Evolutionary conservation across 2,113 vertebrate genomes (phyloP).

Genomic region (Myiozetetes cayanensis): DNA sequence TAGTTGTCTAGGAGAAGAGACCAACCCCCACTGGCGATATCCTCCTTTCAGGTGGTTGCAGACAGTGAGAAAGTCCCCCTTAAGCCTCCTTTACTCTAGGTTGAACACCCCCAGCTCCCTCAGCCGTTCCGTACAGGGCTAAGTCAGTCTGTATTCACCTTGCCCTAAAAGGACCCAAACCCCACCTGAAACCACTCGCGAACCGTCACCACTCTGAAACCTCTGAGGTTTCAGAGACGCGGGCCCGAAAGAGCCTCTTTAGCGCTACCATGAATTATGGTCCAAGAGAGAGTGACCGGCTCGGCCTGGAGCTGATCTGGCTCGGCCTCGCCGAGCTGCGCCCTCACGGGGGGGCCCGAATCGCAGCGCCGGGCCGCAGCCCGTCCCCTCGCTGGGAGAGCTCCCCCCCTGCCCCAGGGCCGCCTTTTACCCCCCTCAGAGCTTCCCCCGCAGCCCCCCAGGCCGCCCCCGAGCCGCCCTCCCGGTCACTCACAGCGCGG

Average conservation of each 20-base stretch:
- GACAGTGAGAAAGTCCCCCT: not conserved
- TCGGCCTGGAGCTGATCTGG: not conserved
- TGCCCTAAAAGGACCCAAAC: too few relatives aligned
- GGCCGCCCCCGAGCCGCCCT: not conserved
- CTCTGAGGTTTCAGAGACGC: accelerated
- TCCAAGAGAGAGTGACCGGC: accelerated
- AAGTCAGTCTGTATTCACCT: accelerated
- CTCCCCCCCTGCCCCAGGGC: not conserved
- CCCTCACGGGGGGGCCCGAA: not conserved
- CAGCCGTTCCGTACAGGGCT: not conserved
- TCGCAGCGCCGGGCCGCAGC: not conserved
- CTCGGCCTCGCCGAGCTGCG: not conserved
- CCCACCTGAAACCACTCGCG: accelerated
- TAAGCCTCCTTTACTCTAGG: not conserved
- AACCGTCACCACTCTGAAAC: not conserved
- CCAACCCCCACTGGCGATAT: accelerated
- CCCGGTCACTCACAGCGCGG: accelerated
- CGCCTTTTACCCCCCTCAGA: accelerated
- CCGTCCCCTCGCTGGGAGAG: not conserved
- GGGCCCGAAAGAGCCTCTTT: not conserved
- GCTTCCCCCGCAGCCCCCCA: not conserved
- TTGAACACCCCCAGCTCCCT: not conserved
- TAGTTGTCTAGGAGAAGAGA: not conserved
- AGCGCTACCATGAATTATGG: accelerated
- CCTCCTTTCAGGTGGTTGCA: not conserved